phyloP scores from a whole-genome alignment of 2,113 vertebrate species.

The Desmodus rotundus region DNA sequence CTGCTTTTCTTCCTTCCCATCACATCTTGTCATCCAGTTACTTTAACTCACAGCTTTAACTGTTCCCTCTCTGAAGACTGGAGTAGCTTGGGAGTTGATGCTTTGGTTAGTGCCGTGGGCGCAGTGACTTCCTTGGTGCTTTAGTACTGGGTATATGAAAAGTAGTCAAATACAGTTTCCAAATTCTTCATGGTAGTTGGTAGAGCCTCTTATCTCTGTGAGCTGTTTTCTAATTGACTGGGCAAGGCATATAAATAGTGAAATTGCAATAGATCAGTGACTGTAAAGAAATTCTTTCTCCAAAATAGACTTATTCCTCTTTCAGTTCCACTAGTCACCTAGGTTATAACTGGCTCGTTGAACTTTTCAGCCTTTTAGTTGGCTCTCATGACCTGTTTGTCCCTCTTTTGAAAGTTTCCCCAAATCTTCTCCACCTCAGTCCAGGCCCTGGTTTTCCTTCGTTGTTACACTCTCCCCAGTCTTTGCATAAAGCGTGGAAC shows the following conservation, averaged over 20 bases:
- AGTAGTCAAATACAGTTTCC: neutral
- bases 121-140: neutral
- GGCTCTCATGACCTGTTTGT: neutral
- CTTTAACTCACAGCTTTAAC: neutral
- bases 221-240: conserved; percentile 14
- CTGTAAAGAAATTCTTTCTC: neutral
- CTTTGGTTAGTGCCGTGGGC: neutral
- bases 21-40: neutral
- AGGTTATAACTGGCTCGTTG: neutral
- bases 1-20: neutral
- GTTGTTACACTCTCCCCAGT: neutral
- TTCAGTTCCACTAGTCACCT: neutral
- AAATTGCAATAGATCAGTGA: neutral
- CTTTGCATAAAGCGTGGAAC: neutral
- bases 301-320: neutral
- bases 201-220: neutral
- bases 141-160: conserved; percentile 6
- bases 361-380: neutral
- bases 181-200: neutral
- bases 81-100: neutral
- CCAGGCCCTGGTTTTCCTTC: neutral
- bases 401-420: neutral
- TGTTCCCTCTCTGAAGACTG: neutral
- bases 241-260: neutral
- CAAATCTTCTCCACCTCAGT: neutral